These are phyloP conservation scores for Corythoichthys haematopterus DNA, from an alignment of 2,113 vertebrate genomes.

Conservation along the genomic window DNA sequence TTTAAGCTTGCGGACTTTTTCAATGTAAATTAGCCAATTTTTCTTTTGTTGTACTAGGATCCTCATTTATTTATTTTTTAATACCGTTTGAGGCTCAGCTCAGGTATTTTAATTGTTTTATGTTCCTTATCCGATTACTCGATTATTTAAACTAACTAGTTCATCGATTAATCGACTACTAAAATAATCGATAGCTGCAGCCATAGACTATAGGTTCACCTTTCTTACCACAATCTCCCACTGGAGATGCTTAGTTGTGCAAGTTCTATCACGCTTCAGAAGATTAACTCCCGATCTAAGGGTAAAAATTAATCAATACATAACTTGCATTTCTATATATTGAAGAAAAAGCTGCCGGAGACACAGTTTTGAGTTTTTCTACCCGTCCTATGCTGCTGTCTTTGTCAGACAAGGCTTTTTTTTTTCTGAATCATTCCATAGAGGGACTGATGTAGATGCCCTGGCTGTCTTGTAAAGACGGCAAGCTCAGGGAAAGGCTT, in stretches of 20 bases:
- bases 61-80: no score
- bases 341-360: not conserved
- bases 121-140: no score
- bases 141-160: no score
- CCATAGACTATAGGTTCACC: not conserved
- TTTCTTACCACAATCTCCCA: constrained; percentile 1
- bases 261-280: not conserved
- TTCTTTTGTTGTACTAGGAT: no score
- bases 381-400: not conserved
- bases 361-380: constrained; percentile 7
- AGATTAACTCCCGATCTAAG: not conserved
- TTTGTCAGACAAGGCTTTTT: constrained; percentile 23
- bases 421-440: constrained; percentile 36
- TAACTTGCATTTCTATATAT: not conserved
- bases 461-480: constrained; percentile 42
- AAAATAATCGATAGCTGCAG: no score
- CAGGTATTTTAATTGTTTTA: no score
- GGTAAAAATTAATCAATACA: constrained; percentile 8
- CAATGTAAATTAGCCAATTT: no score
- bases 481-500: constrained; percentile 40
- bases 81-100: no score
- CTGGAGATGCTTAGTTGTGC: not conserved
- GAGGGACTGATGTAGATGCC: constrained; percentile 38
- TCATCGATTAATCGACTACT: no score
- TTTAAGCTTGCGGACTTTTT: no score